Evolutionary conservation across 2,888 invertebrate species (phyloP).

Genomic region (Atrina japonica): DNA sequence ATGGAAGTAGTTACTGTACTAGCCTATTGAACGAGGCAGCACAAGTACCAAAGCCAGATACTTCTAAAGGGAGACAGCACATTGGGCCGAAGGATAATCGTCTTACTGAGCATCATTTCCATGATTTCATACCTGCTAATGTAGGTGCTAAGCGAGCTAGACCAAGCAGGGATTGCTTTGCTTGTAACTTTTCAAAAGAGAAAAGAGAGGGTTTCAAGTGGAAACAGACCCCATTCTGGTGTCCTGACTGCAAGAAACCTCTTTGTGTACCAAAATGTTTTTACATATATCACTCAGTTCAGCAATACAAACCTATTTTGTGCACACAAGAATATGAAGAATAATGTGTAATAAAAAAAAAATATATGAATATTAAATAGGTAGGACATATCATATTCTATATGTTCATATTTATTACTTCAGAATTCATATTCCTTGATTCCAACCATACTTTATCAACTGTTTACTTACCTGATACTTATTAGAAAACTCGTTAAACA

Average conservation of each 20-base stretch:
- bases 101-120: constrained; percentile 13
- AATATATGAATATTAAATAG: no score
- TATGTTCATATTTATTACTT: no score
- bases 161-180: constrained; percentile 20
- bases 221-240: constrained; percentile 14
- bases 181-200: constrained; percentile 17
- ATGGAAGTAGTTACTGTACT: constrained; percentile 31
- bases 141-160: constrained; percentile 18
- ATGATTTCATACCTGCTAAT: constrained; percentile 4
- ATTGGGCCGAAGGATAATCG: constrained; percentile 8
- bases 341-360: no score
- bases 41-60: constrained; percentile 11
- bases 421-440: no score
- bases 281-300: neutral
- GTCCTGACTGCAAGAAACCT: constrained; percentile 2
- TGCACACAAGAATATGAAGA: no score
- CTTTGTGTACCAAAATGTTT: constrained; percentile 12
- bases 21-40: constrained; percentile 32
- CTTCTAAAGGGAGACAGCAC: constrained; percentile 9
- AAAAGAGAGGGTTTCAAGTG: constrained; percentile 14
- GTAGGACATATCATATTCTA: no score
- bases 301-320: constrained; percentile 1
- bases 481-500: no score
- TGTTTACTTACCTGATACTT: no score
- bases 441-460: no score